Evolutionary conservation across 2,888 invertebrate species (phyloP), one percentile per base, ranked within the genome.

Genomic region (Idaea biselata): DNA sequence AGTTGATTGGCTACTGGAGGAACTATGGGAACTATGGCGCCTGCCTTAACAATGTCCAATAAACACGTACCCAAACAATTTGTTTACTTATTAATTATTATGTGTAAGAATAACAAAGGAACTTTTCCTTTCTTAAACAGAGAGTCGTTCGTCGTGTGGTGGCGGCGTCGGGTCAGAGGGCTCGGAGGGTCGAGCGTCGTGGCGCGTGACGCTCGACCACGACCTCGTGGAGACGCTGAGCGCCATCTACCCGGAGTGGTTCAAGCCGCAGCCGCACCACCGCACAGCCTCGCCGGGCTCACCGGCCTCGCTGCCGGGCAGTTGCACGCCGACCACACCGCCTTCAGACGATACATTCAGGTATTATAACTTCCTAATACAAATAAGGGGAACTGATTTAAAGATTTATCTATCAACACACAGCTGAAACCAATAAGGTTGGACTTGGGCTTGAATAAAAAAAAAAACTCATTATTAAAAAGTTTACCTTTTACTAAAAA

Each of bases 221-320:
- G 97, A 97, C 94, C 94, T 97, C 82, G 95, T 97, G 88, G 97
- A 97, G 92, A 97, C 97, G 85, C 96, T 98, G 84, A 96, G 97
- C 88, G 96, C 97, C 81, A 97, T 97, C 89, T 97, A 97, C 93
- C 97, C 97, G 78, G 97, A 96, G 95, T 98, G 97, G 97, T 97
- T 98, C 94, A 96, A 96, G 85, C 89, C 89, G 75, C 90, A 90
- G 81, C 86, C 86, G 72, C 84, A 87, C 72, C 84, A 86, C 79
- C 84, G 85, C 72, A 81, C 87, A 68, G 81, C 86, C 69, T 86
- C 90, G 73, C 87, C 88, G 58, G 80, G 74, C 61, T 87, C 88
- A 74, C 86, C 86, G 64, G 76, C 78, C 65, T 83, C 90, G 70
- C 86, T 87, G 71, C 85, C 86, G 68, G 44, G 44, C 44, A 44